Conservation (phyloP, 2,888 invertebrate species). For the Papilio gigon region DNA sequence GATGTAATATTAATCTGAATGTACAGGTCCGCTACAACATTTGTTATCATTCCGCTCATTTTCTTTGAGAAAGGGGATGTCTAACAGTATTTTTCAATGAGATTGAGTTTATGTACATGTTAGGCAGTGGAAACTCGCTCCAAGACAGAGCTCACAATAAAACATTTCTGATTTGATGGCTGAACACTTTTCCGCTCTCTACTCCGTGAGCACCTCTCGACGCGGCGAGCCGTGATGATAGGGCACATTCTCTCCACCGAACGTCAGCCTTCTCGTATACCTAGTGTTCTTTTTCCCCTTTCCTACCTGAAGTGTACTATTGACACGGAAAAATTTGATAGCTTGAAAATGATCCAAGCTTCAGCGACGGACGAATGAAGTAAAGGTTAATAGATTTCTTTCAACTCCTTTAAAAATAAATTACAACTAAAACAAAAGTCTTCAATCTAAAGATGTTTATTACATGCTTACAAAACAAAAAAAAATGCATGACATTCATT, state of each 20-base stretch:
- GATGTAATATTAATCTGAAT: too few species aligned
- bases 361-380: not conserved
- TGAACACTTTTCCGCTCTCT: constrained; percentile 38
- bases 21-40: too few species aligned
- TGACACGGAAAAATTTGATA: constrained; percentile 39
- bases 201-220: constrained; percentile 35
- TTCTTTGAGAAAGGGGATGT: too few species aligned
- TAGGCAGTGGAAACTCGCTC: not conserved
- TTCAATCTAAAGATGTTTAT: too few species aligned
- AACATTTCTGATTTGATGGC: constrained; percentile 38
- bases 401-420: too few species aligned
- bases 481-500: too few species aligned
- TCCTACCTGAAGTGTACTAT: constrained; percentile 39
- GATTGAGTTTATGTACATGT: not conserved
- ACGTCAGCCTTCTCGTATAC: constrained; percentile 33
- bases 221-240: constrained; percentile 36
- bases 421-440: too few species aligned
- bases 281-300: constrained; percentile 35
- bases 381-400: too few species aligned
- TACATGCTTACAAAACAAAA: too few species aligned
- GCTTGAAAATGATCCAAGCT: constrained; percentile 5
- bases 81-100: too few species aligned
- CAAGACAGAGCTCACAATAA: constrained; percentile 13
- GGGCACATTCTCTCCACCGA: constrained; percentile 37
- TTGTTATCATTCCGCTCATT: too few species aligned